Evolutionary conservation across 2,797 vertebrate genomes (phyloP).

Genomic region (Notoglanidium macrostoma): DNA sequence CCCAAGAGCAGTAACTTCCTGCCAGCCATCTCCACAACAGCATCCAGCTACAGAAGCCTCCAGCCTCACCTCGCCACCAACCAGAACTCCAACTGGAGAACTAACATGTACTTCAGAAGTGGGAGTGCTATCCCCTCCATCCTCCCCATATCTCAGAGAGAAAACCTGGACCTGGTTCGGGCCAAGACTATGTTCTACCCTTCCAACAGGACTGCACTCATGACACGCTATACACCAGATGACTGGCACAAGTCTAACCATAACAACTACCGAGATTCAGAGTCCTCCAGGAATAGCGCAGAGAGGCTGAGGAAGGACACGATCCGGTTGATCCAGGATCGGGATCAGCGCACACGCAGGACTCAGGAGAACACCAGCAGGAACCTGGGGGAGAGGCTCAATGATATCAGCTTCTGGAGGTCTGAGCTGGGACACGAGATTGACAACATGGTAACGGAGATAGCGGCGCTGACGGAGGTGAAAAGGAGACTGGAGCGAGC

Average conservation of each 20-base stretch:
- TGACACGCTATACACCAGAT: constrained; percentile 82
- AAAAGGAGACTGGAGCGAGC: constrained; percentile 88
- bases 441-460: constrained; percentile 90
- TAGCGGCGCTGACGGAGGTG: constrained; percentile 77
- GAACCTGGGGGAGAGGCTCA: constrained; percentile 86
- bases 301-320: constrained; percentile 87
- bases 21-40: constrained; percentile 83
- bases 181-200: constrained; percentile 79
- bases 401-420: constrained; percentile 89
- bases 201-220: constrained; percentile 79
- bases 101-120: constrained; percentile 78
- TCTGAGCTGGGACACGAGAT: constrained; percentile 89
- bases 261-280: constrained; percentile 85
- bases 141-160: constrained; percentile 70
- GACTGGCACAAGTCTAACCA: constrained; percentile 91
- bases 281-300: constrained; percentile 80
- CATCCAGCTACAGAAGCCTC: constrained; percentile 81
- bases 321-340: constrained; percentile 84
- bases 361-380: constrained; percentile 82
- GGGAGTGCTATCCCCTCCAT: constrained; percentile 66
- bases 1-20: constrained; percentile 82
- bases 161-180: constrained; percentile 72
- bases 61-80: constrained; percentile 72
- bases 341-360: constrained; percentile 82
- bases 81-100: constrained; percentile 81